Base-by-base conservation (phyloP, 1,140 invertebrate species). In the Neocloeon triangulifer region DNA sequence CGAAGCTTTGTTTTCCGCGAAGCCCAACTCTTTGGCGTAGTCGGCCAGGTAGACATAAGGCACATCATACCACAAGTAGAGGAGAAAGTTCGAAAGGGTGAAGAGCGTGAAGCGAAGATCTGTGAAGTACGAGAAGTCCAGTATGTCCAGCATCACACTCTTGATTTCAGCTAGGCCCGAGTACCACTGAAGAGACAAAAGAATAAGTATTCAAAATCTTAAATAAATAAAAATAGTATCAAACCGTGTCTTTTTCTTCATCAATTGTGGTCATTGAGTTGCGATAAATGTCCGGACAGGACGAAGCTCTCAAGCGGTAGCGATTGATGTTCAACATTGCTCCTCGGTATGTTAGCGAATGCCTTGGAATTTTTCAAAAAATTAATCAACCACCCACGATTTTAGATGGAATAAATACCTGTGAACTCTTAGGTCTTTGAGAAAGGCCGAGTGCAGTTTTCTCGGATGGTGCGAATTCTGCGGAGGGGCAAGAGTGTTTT, bases 21-120 rank as follows among this genome's bases (percentile, higher is more conserved):
- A 70, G n/a, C 72, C 73, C 51, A 69, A 61, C 40, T 64, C 64
- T 35, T 64, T 66, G 7, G 73, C 74, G 45, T 73, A 63, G 47
- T 82, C 77, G 10, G 72, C 66, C 30, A 85, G 61, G 53, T 82
- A 86, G 34, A 86, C 73, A 46, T 86, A 85, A 16, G 78, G 77
- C 19, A 84, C 76, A 50, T 85, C 78, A 51, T 84, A 82, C 74
- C 78, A 86, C 27, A 73, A 73, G 55, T 85, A 82, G 25, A 86
- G 56, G 3, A 85, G 57, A 47, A 84, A 81, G 52, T 85, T 86
- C 25, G 77, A 82, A 9, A 85, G 49, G 8, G 76, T 67, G 52
- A 84, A 82, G 19, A 82, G 51, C n/a, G 77, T 50, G 51, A 78
- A 84, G 25, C 63, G 62, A 1, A 68, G 56, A 46, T 78, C 74